phyloP scores from a whole-genome alignment of 2,797 vertebrate genomes.

The Tapera naevia region DNA sequence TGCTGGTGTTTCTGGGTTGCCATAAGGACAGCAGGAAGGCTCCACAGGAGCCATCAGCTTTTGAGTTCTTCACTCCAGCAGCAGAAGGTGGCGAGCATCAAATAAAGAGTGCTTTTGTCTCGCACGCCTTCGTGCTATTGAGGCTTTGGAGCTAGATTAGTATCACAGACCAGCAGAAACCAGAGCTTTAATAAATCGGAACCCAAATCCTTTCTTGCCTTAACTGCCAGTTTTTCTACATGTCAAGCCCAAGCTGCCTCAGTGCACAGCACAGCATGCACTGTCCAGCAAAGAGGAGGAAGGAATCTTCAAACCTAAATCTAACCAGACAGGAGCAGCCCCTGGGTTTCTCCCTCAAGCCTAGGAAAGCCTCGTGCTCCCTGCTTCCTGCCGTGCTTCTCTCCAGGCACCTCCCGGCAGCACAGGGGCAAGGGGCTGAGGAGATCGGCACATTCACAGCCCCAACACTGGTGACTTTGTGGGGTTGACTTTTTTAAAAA shows the following conservation, averaged over 20 bases:
- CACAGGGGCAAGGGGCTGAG: background rate
- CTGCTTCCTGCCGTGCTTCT: background rate
- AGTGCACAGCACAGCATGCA: background rate
- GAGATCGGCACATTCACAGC: background rate
- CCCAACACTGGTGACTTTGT: constrained; percentile 65
- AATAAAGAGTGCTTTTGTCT: background rate
- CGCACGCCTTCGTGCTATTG: background rate
- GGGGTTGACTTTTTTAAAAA: background rate
- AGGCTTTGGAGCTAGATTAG: background rate
- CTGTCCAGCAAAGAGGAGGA: background rate
- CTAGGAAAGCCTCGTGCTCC: background rate
- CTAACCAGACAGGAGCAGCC: background rate
- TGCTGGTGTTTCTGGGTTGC: background rate
- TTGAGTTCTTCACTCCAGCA: background rate
- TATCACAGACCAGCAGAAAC: background rate
- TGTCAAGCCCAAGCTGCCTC: background rate
- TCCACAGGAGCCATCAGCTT: background rate
- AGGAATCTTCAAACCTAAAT: background rate
- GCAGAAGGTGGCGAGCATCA: background rate
- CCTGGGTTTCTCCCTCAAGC: background rate
- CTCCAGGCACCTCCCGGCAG: background rate
- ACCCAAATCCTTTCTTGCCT: background rate
- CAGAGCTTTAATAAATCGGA: background rate
- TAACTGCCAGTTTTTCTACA: background rate
- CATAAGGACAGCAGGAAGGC: background rate